A percentile compares a stretch with the other conserved stretches of the same genome.
These are phyloP conservation scores for Amphilophus citrinellus DNA, from an alignment of 2,113 vertebrate species.

Conservation along the genomic window DNA sequence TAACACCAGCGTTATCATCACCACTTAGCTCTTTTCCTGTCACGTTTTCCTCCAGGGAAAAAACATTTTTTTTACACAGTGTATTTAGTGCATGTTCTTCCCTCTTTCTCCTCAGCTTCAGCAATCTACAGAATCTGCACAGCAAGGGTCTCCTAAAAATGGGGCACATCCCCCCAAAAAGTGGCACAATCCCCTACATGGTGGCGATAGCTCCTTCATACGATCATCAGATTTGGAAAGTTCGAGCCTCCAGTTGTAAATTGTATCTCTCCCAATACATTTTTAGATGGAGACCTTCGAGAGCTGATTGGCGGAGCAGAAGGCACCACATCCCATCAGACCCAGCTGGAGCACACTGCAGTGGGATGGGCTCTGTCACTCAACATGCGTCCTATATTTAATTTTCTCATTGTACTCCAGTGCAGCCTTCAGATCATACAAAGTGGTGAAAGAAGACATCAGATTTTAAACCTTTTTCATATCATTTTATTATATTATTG, in stretches of 20 bases:
- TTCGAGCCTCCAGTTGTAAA: constrained; percentile 40
- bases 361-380: constrained; percentile 16
- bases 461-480: not conserved
- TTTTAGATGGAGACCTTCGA: constrained; percentile 55
- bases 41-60: constrained; percentile 17
- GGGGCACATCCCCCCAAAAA: constrained; percentile 40
- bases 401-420: constrained; percentile 39
- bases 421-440: not conserved
- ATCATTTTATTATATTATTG: not conserved
- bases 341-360: constrained; percentile 18
- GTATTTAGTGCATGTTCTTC: not conserved
- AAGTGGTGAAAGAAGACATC: not conserved
- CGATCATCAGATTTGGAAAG: constrained; percentile 46
- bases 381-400: constrained; percentile 60
- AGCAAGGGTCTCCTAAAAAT: constrained; percentile 19
- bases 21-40: constrained; percentile 49
- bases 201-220: constrained; percentile 7
- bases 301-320: constrained; percentile 55
- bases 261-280: constrained; percentile 41
- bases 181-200: constrained; percentile 34
- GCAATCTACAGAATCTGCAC: not conserved
- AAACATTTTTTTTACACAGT: not conserved
- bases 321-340: constrained; percentile 61
- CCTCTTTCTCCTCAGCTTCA: not conserved
- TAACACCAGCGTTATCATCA: constrained; percentile 14